Evolutionary conservation across 2,797 vertebrate genomes (phyloP).

Genomic region (Phataginus tricuspis): DNA sequence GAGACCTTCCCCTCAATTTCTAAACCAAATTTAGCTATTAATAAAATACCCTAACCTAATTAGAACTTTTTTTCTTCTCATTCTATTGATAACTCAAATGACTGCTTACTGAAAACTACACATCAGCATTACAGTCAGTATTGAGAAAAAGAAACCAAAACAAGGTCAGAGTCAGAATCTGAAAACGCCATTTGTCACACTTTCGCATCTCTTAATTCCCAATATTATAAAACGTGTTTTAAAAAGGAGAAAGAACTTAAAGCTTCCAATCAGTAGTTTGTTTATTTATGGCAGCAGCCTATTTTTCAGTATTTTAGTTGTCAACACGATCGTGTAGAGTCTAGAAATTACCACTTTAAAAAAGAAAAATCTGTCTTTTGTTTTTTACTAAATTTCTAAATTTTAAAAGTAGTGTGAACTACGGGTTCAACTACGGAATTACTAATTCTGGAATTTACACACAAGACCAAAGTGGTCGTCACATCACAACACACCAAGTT

Average conservation of each 20-base stretch:
- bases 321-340: not conserved
- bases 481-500: not conserved
- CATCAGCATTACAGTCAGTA: constrained; percentile 26
- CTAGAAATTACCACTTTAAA: not conserved
- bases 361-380: not conserved
- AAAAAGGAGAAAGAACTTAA: not conserved
- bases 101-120: not conserved
- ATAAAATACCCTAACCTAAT: not conserved
- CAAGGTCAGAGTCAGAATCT: not conserved
- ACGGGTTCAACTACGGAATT: not conserved
- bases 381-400: not conserved
- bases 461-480: not conserved
- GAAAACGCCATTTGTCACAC: not conserved
- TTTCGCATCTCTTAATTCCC: not conserved
- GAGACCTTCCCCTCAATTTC: not conserved
- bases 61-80: not conserved
- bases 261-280: not conserved
- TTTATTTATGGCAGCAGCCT: not conserved
- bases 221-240: not conserved
- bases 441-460: constrained; percentile 5
- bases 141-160: constrained; percentile 64
- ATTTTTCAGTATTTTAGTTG: not conserved
- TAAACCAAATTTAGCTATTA: constrained; percentile 1
- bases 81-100: not conserved
- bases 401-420: not conserved